These are phyloP conservation scores for Ceratotherium simum DNA, from an alignment of 2,113 vertebrate species.

Conservation along the genomic window DNA sequence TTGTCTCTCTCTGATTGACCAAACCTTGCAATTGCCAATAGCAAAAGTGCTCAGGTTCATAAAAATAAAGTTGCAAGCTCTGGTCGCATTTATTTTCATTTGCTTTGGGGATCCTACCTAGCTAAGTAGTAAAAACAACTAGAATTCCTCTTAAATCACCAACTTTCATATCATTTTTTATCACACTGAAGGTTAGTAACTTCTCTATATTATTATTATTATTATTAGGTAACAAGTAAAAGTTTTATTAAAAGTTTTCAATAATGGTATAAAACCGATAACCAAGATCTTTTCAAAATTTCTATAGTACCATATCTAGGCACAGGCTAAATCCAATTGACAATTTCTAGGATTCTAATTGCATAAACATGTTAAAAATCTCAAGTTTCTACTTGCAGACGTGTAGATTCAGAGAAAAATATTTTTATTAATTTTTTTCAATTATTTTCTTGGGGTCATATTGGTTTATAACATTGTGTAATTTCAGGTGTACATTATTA, in stretches of 20 bases:
- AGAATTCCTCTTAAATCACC: constrained; percentile 11
- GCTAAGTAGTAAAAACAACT: neutral
- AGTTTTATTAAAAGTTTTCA: neutral
- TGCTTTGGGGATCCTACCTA: neutral
- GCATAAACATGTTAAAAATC: neutral
- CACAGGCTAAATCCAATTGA: neutral
- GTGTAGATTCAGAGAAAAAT: neutral
- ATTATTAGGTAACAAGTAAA: neutral
- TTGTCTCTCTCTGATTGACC: neutral
- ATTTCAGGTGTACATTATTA: too few relatives aligned
- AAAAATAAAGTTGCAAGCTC: neutral
- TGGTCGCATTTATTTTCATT: neutral
- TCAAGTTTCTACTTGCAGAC: neutral
- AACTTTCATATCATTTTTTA: constrained; percentile 7
- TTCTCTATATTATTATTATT: neutral
- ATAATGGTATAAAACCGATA: neutral
- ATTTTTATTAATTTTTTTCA: neutral
- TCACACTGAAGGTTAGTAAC: neutral
- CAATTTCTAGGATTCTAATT: neutral
- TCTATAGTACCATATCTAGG: rapidly evolving
- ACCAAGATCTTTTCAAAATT: neutral
- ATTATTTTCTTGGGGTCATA: too few relatives aligned
- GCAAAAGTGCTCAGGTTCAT: neutral
- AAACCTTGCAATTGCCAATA: neutral
- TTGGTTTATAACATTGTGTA: too few relatives aligned